phyloP scores from a whole-genome alignment of 2,888 invertebrate genomes.

The Polydesmus complanatus region DNA sequence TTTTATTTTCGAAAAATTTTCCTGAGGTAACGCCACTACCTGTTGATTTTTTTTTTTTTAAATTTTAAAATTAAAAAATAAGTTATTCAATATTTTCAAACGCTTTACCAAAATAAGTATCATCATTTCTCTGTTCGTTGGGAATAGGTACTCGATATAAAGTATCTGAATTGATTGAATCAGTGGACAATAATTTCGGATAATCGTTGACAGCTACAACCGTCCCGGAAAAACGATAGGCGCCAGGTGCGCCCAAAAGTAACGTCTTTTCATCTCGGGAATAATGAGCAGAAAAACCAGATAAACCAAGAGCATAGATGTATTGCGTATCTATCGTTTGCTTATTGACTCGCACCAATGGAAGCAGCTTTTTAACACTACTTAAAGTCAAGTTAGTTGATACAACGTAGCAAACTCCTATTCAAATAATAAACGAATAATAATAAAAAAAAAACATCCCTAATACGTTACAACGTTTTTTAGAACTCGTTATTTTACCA shows the following conservation, averaged over 20 bases:
- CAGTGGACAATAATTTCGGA: not conserved
- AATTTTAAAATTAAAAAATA: constrained; percentile 17
- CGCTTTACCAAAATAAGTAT: constrained; percentile 33
- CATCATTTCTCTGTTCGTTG: not conserved
- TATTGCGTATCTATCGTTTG: constrained; percentile 11
- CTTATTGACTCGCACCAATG: not conserved
- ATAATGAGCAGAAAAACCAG: constrained; percentile 14
- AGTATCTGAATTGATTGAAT: not conserved
- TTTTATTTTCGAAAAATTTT: constrained; percentile 26
- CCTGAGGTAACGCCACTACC: constrained; percentile 29
- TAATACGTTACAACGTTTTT: too few relatives aligned
- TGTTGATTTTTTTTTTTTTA: too few relatives aligned
- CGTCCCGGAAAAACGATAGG: constrained; percentile 38
- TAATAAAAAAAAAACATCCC: too few relatives aligned
- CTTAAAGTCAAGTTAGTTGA: not conserved
- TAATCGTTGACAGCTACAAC: not conserved
- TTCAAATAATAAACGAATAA: too few relatives aligned
- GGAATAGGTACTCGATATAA: constrained; percentile 7
- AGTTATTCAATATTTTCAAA: not conserved
- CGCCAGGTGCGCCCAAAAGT: constrained; percentile 39
- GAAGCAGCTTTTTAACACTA: constrained; percentile 4
- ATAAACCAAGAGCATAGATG: constrained; percentile 13
- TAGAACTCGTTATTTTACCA: too few relatives aligned
- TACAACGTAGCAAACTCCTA: constrained; percentile 30
- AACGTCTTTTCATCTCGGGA: constrained; percentile 5